Evolutionary conservation across 2,113 vertebrate genomes (phyloP).

Genomic region (Pionites leucogaster): DNA sequence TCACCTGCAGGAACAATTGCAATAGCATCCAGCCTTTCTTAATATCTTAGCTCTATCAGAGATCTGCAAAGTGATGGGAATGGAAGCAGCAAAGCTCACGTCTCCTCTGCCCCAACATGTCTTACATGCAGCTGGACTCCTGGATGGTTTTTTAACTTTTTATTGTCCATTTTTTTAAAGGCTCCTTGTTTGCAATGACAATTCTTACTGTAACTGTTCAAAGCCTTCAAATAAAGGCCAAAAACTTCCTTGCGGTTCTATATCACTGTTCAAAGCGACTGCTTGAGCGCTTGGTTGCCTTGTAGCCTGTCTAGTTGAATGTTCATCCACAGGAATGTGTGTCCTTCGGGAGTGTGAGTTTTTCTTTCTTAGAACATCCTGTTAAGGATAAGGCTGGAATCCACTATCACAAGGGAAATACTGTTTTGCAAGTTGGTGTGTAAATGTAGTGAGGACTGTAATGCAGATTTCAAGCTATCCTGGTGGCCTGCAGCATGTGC

Average conservation of each 20-base stretch:
- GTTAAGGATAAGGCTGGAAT: not conserved
- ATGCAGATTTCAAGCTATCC: rapidly evolving
- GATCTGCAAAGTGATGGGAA: not conserved
- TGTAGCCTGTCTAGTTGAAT: rapidly evolving
- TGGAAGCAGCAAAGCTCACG: not conserved
- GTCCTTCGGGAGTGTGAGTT: not conserved
- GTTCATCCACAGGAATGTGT: not conserved
- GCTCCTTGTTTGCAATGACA: constrained; percentile 62
- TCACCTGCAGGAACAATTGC: not conserved
- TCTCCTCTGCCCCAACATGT: constrained; percentile 20
- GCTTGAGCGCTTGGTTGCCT: not conserved
- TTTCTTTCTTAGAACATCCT: not conserved
- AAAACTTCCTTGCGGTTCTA: not conserved
- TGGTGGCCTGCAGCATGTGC: not conserved
- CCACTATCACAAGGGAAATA: not conserved
- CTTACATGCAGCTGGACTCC: constrained; percentile 52
- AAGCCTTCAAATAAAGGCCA: constrained; percentile 67
- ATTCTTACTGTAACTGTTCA: constrained; percentile 69
- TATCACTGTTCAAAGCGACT: not conserved
- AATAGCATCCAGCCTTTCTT: not conserved
- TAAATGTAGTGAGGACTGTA: not conserved
- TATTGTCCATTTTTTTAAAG: constrained; percentile 32
- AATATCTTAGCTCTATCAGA: not conserved
- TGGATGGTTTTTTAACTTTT: constrained; percentile 49
- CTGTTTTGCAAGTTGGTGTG: not conserved